Percentiles rank a stretch among this genome's conserved stretches.
Conservation (phyloP, 2,888 invertebrate genomes). For the Acanthococcus lagerstroemiae region DNA sequence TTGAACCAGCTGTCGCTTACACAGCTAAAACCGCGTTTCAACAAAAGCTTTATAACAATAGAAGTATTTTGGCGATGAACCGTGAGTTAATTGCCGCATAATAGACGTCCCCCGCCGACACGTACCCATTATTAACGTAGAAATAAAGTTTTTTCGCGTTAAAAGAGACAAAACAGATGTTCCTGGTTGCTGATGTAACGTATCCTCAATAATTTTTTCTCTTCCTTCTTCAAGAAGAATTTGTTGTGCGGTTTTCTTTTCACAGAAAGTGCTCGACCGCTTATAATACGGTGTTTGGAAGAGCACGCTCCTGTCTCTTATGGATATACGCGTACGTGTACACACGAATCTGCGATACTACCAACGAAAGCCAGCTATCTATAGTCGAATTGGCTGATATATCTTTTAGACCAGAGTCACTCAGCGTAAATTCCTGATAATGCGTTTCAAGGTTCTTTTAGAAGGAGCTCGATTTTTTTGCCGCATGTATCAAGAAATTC, state of each 20-base stretch:
- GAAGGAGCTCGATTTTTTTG: too few relatives aligned
- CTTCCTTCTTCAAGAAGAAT: slow-evolving; percentile 16
- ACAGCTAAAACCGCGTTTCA: slow-evolving; percentile 1
- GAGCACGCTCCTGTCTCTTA: slow-evolving; percentile 26
- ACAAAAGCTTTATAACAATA: slow-evolving; percentile 18
- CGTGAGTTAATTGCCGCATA: slow-evolving; percentile 29
- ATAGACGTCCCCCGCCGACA: slow-evolving; percentile 28
- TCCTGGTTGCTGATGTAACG: not conserved
- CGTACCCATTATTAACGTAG: slow-evolving; percentile 18
- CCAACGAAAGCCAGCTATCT: not conserved
- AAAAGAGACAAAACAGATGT: slow-evolving; percentile 27
- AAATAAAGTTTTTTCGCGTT: slow-evolving; percentile 12
- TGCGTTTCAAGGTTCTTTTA: too few relatives aligned
- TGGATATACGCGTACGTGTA: not conserved
- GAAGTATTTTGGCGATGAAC: slow-evolving; percentile 29
- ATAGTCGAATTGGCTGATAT: not conserved
- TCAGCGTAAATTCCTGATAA: slow-evolving; percentile 28
- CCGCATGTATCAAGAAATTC: too few relatives aligned
- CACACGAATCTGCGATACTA: not conserved
- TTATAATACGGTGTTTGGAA: slow-evolving; percentile 24
- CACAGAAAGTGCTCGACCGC: slow-evolving; percentile 27
- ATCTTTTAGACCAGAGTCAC: slow-evolving; percentile 10
- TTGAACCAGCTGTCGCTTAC: slow-evolving; percentile 26
- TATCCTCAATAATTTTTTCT: not conserved
- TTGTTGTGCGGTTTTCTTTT: slow-evolving; percentile 29